These are phyloP conservation scores for Steatocranus sp. DNA, from an alignment of 2,797 vertebrate genomes.

Conservation along the genomic window DNA sequence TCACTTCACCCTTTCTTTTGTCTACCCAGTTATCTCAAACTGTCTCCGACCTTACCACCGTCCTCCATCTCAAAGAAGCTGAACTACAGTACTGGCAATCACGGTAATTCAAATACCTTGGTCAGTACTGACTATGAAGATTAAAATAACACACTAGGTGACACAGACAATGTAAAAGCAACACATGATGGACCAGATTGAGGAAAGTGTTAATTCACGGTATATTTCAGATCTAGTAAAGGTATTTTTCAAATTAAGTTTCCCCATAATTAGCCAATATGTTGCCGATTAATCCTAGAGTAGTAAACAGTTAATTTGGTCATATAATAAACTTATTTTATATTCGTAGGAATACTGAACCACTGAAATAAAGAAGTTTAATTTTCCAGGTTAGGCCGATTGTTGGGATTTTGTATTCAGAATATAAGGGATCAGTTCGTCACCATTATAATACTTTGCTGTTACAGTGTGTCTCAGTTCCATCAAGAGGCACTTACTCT, in stretches of 20 bases:
- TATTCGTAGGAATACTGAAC: background rate
- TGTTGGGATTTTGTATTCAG: background rate
- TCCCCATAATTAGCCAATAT: background rate
- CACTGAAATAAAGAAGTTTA: background rate
- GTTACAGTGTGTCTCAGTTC: conserved; percentile 64
- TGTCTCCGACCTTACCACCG: conserved; percentile 67
- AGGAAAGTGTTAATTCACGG: background rate
- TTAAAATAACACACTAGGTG: background rate
- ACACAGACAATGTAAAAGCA: background rate
- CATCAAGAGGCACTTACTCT: conserved; percentile 68
- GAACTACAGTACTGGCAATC: conserved; percentile 77
- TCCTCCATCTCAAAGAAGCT: conserved; percentile 73
- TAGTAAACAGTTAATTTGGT: background rate
- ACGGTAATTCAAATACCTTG: conserved; percentile 50
- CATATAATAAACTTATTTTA: background rate
- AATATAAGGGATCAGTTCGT: background rate
- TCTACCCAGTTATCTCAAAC: conserved; percentile 67
- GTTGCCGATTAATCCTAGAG: background rate
- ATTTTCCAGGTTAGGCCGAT: background rate
- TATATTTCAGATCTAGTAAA: background rate
- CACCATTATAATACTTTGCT: background rate
- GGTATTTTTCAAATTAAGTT: background rate
- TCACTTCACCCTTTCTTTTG: background rate
- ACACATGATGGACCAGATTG: background rate
- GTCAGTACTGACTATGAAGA: background rate